phyloP scores from a whole-genome alignment of 2,797 vertebrate species.

The Pachyuromys duprasi region DNA sequence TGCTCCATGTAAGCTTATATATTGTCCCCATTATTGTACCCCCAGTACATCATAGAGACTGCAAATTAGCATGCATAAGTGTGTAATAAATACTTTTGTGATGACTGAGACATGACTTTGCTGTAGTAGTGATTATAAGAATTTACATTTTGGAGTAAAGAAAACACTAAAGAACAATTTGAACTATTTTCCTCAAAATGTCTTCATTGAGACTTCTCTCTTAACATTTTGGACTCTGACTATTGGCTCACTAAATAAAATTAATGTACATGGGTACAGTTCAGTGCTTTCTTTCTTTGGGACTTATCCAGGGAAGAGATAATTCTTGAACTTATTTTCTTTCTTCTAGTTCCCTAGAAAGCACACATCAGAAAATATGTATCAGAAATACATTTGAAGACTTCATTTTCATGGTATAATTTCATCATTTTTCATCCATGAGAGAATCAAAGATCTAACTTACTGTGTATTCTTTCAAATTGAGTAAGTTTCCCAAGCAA shows the following conservation, averaged over 20 bases:
- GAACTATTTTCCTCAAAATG: background rate
- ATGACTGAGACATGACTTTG: background rate
- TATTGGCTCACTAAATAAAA: background rate
- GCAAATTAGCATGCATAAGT: background rate
- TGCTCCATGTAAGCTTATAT: background rate
- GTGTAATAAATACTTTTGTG: background rate
- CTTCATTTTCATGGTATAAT: background rate
- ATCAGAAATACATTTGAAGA: background rate
- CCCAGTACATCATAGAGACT: background rate
- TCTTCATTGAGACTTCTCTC: background rate
- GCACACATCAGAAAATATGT: background rate
- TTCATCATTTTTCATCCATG: background rate
- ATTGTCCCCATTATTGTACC: background rate
- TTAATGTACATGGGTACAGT: background rate
- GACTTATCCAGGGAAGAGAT: background rate
- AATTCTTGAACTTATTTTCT: background rate
- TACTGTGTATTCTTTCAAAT: background rate
- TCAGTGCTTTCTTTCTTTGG: background rate
- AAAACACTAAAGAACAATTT: background rate
- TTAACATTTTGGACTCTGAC: slow-evolving; percentile 18
- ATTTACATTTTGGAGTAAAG: background rate
- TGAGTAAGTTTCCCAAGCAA: background rate
- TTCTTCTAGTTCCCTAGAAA: background rate
- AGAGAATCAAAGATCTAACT: background rate
- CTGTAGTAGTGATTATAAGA: background rate